Evolutionary conservation across 92 coral and sea anemone genomes (phyloP), one percentile per base, ranked within the genome.

Genomic region (Meandrina meandrites): DNA sequence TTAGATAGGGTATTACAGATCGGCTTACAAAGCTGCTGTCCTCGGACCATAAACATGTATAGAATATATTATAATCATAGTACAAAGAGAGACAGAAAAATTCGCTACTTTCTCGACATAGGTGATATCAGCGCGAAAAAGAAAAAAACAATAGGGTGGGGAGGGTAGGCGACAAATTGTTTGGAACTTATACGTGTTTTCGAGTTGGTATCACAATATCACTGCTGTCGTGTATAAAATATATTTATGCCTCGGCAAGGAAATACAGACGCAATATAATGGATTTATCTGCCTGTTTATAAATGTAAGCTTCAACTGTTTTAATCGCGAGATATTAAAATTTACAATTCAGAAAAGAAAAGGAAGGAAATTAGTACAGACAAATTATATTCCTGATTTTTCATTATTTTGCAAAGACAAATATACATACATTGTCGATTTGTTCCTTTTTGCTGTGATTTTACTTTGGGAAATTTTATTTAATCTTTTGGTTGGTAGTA

Each of bases 11-110:
- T 77, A 85, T 84, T 84, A 57, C 87, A 84, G 80, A 84, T 72
- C 76, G 77, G 81, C 88, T 62, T 85, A 14, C 66, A 32, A 85
- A 85, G 88, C 81, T 53, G 19, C 82, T 47, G 88, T 85, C 88
- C 74, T 57, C 66, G 88, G 88, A 85, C 88, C 51, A 56, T 76
- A 85, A 85, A 85, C 67, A 27, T 77, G 88, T 76, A 85, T 67
- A 85, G 82, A 76, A 85, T 85, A 85, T 85, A 85, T 85, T 84
- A 74, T 84, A 84, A 85, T 66, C 81, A 19, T 40, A 76, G 82
- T 47, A 40, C 24, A 62, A 19, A 76, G 76, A 62, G 64, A 45
- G n/a, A n/a, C n/a, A n/a, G n/a, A 78, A 21, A 75, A 36, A n/a
- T 75, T 16, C 67, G 77, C 76, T 77, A 66, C 82, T 40, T 64